These are phyloP conservation scores for Bombyx huttoni DNA, from an alignment of 2,888 invertebrate genomes.

Conservation along the genomic window DNA sequence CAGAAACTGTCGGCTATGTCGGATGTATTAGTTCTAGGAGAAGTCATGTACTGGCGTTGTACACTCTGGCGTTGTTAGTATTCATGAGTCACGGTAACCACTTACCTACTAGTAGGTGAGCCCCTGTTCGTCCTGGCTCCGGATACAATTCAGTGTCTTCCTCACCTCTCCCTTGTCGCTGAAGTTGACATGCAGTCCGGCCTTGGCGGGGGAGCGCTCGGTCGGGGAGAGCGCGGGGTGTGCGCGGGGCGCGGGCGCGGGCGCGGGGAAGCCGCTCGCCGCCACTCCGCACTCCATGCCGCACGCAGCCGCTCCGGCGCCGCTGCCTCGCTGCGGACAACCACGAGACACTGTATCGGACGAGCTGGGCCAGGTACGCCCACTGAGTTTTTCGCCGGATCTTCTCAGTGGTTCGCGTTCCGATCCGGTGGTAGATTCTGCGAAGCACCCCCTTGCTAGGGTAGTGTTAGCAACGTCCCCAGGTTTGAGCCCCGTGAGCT, in stretches of 20 bases:
- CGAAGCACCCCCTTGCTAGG: too few relatives aligned
- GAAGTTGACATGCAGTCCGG: conserved; percentile 90
- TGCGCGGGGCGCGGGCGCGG: conserved; percentile 39
- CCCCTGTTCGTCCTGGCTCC: background rate
- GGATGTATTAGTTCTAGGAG: too few relatives aligned
- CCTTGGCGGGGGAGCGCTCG: conserved; percentile 85
- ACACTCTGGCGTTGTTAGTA: too few relatives aligned
- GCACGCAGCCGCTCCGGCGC: conserved; percentile 16
- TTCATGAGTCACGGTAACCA: background rate
- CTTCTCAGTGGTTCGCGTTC: too few relatives aligned
- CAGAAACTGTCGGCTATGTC: too few relatives aligned
- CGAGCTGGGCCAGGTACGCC: too few relatives aligned
- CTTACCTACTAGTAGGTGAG: background rate
- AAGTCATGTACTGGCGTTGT: too few relatives aligned
- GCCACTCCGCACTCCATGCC: conserved; percentile 18
- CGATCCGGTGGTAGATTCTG: too few relatives aligned
- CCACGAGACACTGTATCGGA: background rate
- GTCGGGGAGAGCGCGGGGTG: conserved; percentile 65
- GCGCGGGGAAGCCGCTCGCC: conserved; percentile 58
- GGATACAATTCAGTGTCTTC: background rate
- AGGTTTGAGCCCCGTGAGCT: too few relatives aligned
- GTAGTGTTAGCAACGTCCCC: too few relatives aligned
- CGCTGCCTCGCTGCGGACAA: conserved; percentile 39
- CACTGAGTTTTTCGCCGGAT: too few relatives aligned
- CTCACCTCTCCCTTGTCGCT: conserved; percentile 86